These are phyloP conservation scores for Drosophila formosana DNA, from an alignment of 2,888 invertebrate genomes.

Conservation along the genomic window DNA sequence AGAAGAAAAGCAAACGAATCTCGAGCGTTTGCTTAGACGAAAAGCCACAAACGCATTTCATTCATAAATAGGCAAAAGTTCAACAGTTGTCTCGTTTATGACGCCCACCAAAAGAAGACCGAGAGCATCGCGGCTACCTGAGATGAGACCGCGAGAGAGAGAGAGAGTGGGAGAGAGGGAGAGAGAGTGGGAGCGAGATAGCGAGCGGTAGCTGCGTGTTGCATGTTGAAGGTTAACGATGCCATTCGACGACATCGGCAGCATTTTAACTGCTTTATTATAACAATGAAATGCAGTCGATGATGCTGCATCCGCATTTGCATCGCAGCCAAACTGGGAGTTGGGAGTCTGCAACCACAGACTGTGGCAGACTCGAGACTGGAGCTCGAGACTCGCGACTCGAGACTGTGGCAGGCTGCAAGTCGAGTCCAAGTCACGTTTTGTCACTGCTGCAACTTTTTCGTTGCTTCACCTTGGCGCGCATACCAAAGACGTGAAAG, in stretches of 20 bases:
- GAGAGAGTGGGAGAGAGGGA: too few species aligned
- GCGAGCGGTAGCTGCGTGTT: not conserved
- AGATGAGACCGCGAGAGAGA: not conserved
- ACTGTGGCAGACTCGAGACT: not conserved
- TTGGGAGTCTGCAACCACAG: conserved; percentile 9
- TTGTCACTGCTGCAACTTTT: conserved; percentile 54
- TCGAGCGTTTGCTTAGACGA: conserved; percentile 10
- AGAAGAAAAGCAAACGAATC: not conserved
- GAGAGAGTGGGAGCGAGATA: not conserved
- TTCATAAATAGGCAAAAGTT: conserved; percentile 72
- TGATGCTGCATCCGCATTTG: conserved; percentile 53
- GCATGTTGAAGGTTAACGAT: conserved; percentile 51
- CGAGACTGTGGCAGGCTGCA: not conserved
- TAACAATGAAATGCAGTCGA: conserved; percentile 41
- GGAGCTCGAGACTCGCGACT: too few species aligned
- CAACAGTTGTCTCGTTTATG: conserved; percentile 30
- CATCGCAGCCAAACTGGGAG: conserved; percentile 31
- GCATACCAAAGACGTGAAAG: conserved; percentile 58
- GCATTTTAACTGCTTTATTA: conserved; percentile 75
- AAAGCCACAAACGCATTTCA: conserved; percentile 64
- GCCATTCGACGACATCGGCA: conserved; percentile 48
- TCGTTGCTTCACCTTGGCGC: conserved; percentile 67
- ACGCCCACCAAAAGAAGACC: conserved; percentile 17
- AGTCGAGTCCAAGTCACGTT: conserved; percentile 62
- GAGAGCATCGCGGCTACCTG: conserved; percentile 38